Evolutionary conservation across 1,140 invertebrate species (phyloP), one percentile per base, ranked within the genome.

Genomic region (Notospermus geniculatus): DNA sequence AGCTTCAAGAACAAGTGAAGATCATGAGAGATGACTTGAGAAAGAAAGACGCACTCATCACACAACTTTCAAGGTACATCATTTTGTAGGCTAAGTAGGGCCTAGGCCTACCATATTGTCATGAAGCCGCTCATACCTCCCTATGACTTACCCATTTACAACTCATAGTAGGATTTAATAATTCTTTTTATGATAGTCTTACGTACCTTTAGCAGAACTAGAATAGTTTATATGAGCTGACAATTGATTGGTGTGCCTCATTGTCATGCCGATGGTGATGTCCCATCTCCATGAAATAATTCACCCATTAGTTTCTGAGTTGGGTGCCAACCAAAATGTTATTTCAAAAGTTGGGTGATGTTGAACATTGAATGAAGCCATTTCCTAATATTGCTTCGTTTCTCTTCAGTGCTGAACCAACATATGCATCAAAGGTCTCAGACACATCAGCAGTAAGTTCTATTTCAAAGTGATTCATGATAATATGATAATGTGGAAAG

Each of bases 1-100:
- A 80, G 78, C 46, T 78, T n/a, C 71, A 77, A 62, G 79, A 81
- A 59, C 79, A 81, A 60, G 30, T 78, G 1, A 74, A 69, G 67
- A 23, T 66, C 32, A 66, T 74, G 32, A 72, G 70, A 67, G 76
- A 74, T 43, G 79, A 81, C 64, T 53, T 80, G 13, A 70, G 67
- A 55, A 81, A 75, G 58, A 81, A 80, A 68, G 79, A 81, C 66
- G 50, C 64, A 11, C 63, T 80, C 22, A 78, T 81, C 58, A 71
- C 75, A 39, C 75, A 79, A 52, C 56, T 80, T 25, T 65, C 70
- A 22, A 76, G 72, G 70, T 73, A 71, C 45, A 22, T 15, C 52
- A 27, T 15, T 54, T 54, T n/a, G n/a, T 22, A 17, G 60, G 15
- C 28, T 1, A 27, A 39, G 50, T 22, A 23, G 45, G n/a, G 25